Evolutionary conservation across 2,797 vertebrate species (phyloP).

Genomic region (Eurystomus glaucurus): DNA sequence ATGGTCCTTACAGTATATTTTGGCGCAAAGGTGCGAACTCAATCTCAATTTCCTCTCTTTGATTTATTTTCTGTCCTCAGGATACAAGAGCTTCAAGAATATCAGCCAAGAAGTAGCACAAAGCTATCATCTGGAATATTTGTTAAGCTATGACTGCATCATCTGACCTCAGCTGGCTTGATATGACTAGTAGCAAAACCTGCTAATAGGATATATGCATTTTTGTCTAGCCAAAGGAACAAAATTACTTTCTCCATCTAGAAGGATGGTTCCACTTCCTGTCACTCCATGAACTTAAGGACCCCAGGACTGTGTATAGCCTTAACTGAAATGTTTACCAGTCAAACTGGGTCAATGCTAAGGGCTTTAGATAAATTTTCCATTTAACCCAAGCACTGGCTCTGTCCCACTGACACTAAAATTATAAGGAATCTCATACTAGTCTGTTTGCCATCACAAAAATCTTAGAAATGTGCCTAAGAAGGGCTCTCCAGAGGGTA

Average conservation of each 20-base stretch:
- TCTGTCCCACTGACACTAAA: neutral
- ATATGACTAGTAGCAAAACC: neutral
- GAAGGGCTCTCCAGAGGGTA: neutral
- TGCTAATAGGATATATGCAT: neutral
- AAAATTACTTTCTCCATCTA: neutral
- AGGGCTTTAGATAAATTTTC: neutral
- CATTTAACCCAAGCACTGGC: neutral
- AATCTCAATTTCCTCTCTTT: slow-evolving; percentile 29
- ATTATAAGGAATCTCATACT: neutral
- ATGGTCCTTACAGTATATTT: neutral
- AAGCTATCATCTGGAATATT: neutral
- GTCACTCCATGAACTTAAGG: neutral
- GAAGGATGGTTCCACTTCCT: neutral
- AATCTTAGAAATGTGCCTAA: neutral
- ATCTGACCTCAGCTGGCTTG: neutral
- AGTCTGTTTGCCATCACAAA: neutral
- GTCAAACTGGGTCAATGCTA: neutral
- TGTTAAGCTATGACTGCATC: neutral
- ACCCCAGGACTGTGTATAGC: neutral
- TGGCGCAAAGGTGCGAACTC: neutral
- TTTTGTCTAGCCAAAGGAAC: neutral
- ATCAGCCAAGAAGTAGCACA: neutral
- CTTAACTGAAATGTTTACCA: neutral
- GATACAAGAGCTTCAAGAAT: neutral
- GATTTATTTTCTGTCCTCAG: slow-evolving; percentile 18